Conservation (phyloP, 2,113 vertebrate species). For the Otus sunia region DNA sequence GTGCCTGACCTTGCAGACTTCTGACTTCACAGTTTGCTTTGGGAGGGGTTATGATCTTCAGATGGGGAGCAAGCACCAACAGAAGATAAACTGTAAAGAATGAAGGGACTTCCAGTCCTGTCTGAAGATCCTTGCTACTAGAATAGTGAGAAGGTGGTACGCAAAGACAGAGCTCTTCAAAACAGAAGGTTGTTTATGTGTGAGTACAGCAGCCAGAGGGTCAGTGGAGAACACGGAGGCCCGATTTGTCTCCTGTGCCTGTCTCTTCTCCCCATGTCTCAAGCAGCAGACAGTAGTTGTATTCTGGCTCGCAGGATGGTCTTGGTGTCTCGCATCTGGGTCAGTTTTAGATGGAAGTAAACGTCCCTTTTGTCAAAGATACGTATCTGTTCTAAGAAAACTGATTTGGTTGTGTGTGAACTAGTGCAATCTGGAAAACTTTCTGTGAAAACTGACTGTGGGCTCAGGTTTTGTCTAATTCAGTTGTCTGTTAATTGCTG, state of each 20-base stretch:
- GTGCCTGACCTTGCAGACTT: not conserved
- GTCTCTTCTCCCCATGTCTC: not conserved
- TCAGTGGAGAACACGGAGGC: not conserved
- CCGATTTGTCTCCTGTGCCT: not conserved
- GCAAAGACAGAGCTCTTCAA: not conserved
- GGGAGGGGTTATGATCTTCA: not conserved
- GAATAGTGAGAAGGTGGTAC: not conserved
- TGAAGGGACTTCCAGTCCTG: not conserved
- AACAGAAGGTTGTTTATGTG: not conserved
- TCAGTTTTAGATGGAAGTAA: rapidly evolving
- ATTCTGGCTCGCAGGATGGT: not conserved
- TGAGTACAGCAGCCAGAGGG: not conserved
- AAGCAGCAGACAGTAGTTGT: not conserved
- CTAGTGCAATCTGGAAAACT: not conserved
- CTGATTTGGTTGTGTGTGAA: not conserved
- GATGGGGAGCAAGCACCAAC: not conserved
- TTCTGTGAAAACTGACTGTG: not conserved
- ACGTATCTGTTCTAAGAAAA: not conserved
- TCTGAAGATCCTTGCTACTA: not conserved
- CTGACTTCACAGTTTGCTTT: not conserved
- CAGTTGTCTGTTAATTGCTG: not conserved
- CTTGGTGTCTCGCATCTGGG: not conserved
- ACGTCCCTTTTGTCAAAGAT: not conserved
- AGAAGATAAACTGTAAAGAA: not conserved
- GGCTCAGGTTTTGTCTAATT: not conserved